These are phyloP conservation scores for Adelphocoris suturalis DNA, from an alignment of 2,888 invertebrate species.

Conservation along the genomic window DNA sequence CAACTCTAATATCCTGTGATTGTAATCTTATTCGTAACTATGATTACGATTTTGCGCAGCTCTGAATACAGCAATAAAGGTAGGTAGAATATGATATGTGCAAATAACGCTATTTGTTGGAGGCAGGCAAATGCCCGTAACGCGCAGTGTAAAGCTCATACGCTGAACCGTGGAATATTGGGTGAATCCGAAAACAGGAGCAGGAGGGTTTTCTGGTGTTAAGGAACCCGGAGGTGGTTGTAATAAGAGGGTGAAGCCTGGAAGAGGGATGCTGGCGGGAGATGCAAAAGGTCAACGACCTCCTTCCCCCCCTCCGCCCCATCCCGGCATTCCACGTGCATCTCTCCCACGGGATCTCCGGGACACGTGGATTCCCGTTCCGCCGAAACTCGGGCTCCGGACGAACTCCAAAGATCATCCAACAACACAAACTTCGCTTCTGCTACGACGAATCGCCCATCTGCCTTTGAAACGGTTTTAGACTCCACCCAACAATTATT, in stretches of 20 bases:
- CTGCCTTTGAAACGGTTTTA: too few species aligned
- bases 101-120: too few species aligned
- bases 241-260: background rate
- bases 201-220: background rate
- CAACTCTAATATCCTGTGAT: too few species aligned
- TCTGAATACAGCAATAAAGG: too few species aligned
- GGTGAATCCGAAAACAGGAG: conserved; percentile 32
- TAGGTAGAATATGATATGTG: too few species aligned
- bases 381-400: background rate
- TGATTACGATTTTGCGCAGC: too few species aligned
- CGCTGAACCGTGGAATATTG: background rate
- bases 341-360: conserved; percentile 31
- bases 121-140: too few species aligned
- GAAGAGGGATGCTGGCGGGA: conserved; percentile 28
- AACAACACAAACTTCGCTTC: background rate
- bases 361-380: background rate
- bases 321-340: conserved; percentile 27
- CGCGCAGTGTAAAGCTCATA: too few species aligned
- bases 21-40: too few species aligned
- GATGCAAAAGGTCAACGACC: conserved; percentile 31
- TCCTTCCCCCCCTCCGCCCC: background rate
- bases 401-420: background rate
- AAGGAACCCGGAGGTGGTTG: conserved; percentile 34
- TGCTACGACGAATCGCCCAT: background rate
- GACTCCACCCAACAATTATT: too few species aligned